phyloP scores from a whole-genome alignment of 1,140 invertebrate genomes.

The Rhysida immarginata region DNA sequence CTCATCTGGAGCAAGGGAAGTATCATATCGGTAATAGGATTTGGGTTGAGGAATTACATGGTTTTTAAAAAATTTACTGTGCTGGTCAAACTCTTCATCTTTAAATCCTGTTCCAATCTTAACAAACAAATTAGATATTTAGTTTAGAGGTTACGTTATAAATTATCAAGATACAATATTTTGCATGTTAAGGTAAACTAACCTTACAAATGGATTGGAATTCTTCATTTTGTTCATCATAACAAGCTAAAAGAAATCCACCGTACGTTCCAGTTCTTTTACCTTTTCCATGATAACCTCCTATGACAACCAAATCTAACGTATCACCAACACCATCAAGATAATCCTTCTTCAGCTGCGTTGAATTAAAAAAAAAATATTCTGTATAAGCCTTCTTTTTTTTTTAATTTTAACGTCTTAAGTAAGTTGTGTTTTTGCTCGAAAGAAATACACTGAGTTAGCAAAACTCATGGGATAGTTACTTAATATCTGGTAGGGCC shows the following conservation, averaged over 20 bases:
- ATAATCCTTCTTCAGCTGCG: conserved; percentile 92
- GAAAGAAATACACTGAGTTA: too few relatives aligned
- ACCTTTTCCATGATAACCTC: conserved; percentile 84
- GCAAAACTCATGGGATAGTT: too few relatives aligned
- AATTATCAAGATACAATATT: too few relatives aligned
- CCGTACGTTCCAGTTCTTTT: conserved; percentile 89
- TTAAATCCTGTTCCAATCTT: conserved; percentile 95
- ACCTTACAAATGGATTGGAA: conserved; percentile 88
- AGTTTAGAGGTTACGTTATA: too few relatives aligned
- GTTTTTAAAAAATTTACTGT: conserved; percentile 49
- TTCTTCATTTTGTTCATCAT: conserved; percentile 80
- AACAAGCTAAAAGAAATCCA: conserved; percentile 93
- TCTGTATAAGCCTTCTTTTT: too few relatives aligned
- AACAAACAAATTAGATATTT: conserved; percentile 15
- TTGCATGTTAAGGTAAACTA: too few relatives aligned
- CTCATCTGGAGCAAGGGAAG: conserved; percentile 64
- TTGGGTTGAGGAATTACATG: conserved; percentile 57
- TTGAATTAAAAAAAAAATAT: too few relatives aligned
- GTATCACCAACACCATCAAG: conserved; percentile 88
- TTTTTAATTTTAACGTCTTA: too few relatives aligned
- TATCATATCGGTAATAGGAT: conserved; percentile 74
- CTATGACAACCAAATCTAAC: conserved; percentile 76
- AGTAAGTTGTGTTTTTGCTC: too few relatives aligned
- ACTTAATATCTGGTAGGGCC: too few relatives aligned
- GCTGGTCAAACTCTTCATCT: conserved; percentile 67